Conservation (phyloP, 2,113 vertebrate species). For the Chloebia gouldiae region DNA sequence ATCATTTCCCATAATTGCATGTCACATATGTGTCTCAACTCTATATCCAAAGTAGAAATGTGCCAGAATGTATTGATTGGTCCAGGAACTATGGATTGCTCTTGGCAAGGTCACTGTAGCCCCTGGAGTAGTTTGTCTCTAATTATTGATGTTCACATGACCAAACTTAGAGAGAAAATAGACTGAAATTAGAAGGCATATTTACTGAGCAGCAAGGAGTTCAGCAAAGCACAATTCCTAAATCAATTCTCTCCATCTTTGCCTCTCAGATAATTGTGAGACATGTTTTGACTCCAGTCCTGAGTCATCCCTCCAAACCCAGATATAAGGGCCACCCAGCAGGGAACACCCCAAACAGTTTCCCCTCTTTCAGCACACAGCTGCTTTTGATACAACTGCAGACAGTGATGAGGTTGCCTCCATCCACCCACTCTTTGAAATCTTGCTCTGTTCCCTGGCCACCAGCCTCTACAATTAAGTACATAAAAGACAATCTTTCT, state of each 20-base stretch:
- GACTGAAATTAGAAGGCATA: background rate
- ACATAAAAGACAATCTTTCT: background rate
- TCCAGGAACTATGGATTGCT: background rate
- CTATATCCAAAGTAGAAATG: background rate
- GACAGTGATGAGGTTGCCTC: background rate
- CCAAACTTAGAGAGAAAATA: background rate
- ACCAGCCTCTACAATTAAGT: background rate
- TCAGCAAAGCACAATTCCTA: background rate
- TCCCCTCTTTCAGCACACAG: background rate
- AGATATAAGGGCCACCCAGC: background rate
- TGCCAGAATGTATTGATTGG: background rate
- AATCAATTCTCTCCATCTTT: background rate
- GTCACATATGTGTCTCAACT: background rate
- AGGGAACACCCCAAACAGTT: background rate
- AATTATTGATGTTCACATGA: background rate
- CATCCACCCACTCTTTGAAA: background rate
- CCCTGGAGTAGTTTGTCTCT: background rate
- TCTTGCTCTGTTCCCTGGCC: background rate
- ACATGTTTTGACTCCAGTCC: background rate
- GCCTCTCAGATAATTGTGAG: background rate
- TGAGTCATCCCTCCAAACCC: background rate
- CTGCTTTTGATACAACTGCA: background rate
- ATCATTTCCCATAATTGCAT: background rate
- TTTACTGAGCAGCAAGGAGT: background rate
- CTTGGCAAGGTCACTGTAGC: background rate